phyloP scores from a whole-genome alignment of 1,140 invertebrate species.

The Chironomus tepperi region DNA sequence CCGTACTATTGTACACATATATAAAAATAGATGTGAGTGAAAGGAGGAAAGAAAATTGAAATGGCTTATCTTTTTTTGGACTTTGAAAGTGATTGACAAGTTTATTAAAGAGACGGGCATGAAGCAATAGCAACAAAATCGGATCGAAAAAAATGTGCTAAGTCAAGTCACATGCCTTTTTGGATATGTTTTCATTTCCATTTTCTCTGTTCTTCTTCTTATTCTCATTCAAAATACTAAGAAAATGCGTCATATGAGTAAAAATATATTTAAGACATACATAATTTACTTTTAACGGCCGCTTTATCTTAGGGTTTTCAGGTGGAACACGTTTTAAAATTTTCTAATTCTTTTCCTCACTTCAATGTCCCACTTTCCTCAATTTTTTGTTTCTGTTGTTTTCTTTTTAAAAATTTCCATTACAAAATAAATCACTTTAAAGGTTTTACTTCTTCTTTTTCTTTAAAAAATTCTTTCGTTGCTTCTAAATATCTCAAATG shows the following conservation, averaged over 20 bases:
- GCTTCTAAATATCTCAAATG: too few species aligned
- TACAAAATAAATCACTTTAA: too few species aligned
- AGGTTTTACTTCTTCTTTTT: too few species aligned
- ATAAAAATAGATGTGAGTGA: background rate
- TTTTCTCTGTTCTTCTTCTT: background rate
- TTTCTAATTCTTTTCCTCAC: background rate
- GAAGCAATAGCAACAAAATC: background rate
- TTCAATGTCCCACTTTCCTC: background rate
- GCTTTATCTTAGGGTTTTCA: background rate
- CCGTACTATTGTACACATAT: background rate
- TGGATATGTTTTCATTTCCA: background rate
- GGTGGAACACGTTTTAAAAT: background rate
- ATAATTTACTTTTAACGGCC: background rate
- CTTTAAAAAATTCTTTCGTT: too few species aligned
- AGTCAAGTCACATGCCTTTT: background rate
- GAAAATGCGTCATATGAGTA: constrained; percentile 3
- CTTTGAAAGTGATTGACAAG: constrained; percentile 20
- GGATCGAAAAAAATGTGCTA: too few species aligned
- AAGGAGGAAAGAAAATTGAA: too few species aligned
- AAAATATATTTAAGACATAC: background rate
- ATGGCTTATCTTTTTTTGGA: background rate
- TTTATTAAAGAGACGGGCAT: constrained; percentile 10
- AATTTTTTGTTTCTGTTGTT: background rate
- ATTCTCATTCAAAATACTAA: background rate
- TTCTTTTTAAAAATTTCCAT: background rate